Conservation (phyloP, 2,888 invertebrate species). For the Leptinotarsa juncta region DNA sequence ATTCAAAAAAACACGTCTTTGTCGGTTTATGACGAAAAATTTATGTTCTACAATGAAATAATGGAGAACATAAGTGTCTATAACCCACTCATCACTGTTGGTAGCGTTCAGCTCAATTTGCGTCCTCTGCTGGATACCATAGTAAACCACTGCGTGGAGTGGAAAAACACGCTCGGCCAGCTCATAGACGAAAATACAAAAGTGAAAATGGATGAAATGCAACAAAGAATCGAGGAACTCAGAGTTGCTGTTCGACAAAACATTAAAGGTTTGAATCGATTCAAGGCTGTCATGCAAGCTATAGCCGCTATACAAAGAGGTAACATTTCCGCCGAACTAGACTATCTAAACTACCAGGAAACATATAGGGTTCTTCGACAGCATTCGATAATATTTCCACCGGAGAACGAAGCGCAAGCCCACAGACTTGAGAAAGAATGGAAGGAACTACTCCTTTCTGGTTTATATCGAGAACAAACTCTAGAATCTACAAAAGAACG, state of each 20-base stretch:
- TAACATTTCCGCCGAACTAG: conserved; percentile 82
- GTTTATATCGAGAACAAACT: conserved; percentile 76
- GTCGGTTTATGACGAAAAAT: conserved; percentile 82
- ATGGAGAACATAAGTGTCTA: conserved; percentile 69
- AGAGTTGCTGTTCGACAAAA: conserved; percentile 78
- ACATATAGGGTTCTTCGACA: conserved; percentile 79
- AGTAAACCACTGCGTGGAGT: conserved; percentile 80
- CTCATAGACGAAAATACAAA: conserved; percentile 76
- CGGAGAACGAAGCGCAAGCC: conserved; percentile 70
- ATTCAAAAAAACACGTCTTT: conserved; percentile 74
- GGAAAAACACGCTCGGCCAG: conserved; percentile 81
- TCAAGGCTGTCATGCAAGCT: conserved; percentile 87
- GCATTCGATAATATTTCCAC: conserved; percentile 73
- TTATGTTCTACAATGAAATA: conserved; percentile 84
- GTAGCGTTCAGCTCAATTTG: conserved; percentile 81
- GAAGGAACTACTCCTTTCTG: conserved; percentile 76
- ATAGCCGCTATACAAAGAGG: conserved; percentile 80
- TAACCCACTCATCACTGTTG: conserved; percentile 73
- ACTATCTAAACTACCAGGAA: conserved; percentile 80
- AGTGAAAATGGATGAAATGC: conserved; percentile 76
- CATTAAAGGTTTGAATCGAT: conserved; percentile 82
- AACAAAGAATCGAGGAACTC: conserved; percentile 73
- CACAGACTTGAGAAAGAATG: conserved; percentile 76
- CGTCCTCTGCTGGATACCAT: conserved; percentile 77
- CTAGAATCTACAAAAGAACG: conserved; percentile 86